Evolutionary conservation across 2,113 vertebrate species (phyloP), one percentile per base, ranked within the genome.

Genomic region (cat (Felis catus)): DNA sequence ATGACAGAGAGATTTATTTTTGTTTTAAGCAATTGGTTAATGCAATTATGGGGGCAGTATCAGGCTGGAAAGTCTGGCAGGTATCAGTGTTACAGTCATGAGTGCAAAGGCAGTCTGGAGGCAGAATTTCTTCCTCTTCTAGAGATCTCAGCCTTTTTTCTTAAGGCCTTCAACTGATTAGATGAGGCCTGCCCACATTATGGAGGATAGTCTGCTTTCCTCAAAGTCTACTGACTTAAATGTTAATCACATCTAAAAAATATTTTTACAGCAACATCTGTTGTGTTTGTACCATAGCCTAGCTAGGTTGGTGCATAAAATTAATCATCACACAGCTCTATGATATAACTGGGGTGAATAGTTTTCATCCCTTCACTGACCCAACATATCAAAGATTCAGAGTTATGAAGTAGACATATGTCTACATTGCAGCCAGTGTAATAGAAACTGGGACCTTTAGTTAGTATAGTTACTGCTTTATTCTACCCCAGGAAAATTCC

Each of bases 191-290:
- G 14, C n/a, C 58, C 27, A 78, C 5, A 51, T n/a, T 31, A 48
- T 15, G 18, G 13, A 91, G 18, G 33, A 29, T 83, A 23, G 55
- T 79, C 23, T 83, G 33, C n/a, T 76, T 58, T 74, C 86, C 76
- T 61, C 78, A 71, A 65, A 31, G 9, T 76, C 79, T 66, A 65
- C 23, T 66, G n/a, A 85, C 81, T 87, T 90, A 65, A 86, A 90
- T 76, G 4, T 45, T n/a, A 91, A 53, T 66, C 68, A 53, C 15
- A 41, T 91, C 71, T 78, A 76, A 78, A 78, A 97, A 96, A 80
- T 73, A 73, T 41, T 9, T 61, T 66, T 53, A 74, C 13, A 86
- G 58, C 23, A 85, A 55, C 51, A 51, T 41, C 13, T 29, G 27
- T 73, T 16, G 4, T 68, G 7, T 88, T 58, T 95, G 14, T 84